Evolutionary conservation across 2,797 vertebrate genomes (phyloP), one percentile per base, ranked within the genome.

Genomic region (Aeoliscus strigatus): DNA sequence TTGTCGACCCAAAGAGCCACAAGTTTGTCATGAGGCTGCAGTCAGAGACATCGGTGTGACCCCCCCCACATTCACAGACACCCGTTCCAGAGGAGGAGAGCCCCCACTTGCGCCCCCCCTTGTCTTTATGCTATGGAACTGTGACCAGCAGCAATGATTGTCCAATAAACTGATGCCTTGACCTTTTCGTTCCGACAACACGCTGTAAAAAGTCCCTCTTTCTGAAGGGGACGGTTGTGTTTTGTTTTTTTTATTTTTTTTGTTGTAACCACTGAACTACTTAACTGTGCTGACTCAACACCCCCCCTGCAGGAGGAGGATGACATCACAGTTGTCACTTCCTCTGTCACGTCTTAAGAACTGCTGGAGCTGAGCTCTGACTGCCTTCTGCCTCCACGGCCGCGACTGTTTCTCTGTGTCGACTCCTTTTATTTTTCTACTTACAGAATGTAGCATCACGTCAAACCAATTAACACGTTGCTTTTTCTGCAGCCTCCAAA

Each of bases 11-110:
- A 18, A 96, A 96, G 76, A 96, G 93, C 2, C 94, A 95, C 87
- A 94, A 94, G 79, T 96, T 96, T 8, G 89, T 96, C 51, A 93
- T 94, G 91, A 86, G 93, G 81, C 87, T 96, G 67, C 93, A 94
- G 83, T 96, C 93, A 0, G 94, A 96, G 89, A 96, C 93, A 16
- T 96, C 93, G 0, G 91, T 93, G 59, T 93, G n/a, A n/a, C n/a
- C n/a, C n/a, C n/a, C n/a, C n/a, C n/a, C n/a, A n/a, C n/a, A n/a
- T n/a, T n/a, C n/a, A n/a, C n/a, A n/a, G n/a, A n/a, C n/a, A n/a
- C n/a, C n/a, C n/a, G n/a, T n/a, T n/a, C n/a, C n/a, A n/a, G n/a
- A n/a, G n/a, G n/a, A n/a, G n/a, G n/a, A n/a, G n/a, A n/a, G n/a
- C n/a, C n/a, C n/a, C n/a, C n/a, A n/a, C n/a, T n/a, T n/a, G n/a